Conservation (phyloP, 1,140 invertebrate species). For the Periplaneta americana region DNA sequence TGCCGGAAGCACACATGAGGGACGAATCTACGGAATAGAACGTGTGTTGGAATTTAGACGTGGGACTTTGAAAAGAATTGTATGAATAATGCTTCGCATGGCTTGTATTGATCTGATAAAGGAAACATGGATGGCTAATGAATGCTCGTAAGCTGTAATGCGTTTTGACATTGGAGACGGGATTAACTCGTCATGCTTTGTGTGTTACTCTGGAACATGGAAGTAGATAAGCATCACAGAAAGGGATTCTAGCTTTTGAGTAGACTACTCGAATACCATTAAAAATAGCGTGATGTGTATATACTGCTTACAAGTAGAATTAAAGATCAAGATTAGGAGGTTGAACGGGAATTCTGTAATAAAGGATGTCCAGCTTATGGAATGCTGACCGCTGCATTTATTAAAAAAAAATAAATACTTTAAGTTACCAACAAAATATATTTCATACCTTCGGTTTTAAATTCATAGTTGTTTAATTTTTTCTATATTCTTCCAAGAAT, state of each 20-base stretch:
- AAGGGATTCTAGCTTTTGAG: background rate
- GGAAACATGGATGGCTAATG: background rate
- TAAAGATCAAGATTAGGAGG: background rate
- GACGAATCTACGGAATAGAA: too few relatives aligned
- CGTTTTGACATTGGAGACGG: background rate
- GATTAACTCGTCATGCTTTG: background rate
- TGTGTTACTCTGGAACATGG: background rate
- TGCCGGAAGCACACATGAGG: too few relatives aligned
- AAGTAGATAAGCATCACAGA: background rate
- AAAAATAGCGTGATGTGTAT: background rate
- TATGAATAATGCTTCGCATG: background rate
- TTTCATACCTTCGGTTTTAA: too few relatives aligned
- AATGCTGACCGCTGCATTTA: too few relatives aligned
- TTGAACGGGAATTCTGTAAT: background rate
- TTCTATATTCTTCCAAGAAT: too few relatives aligned
- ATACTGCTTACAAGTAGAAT: background rate
- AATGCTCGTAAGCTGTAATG: background rate
- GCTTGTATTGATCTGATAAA: background rate
- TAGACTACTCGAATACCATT: background rate
- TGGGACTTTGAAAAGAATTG: background rate
- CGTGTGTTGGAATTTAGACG: too few relatives aligned
- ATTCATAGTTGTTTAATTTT: too few relatives aligned
- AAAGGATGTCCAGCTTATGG: too few relatives aligned
- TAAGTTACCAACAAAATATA: too few relatives aligned
- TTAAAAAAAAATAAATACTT: too few relatives aligned